Evolutionary conservation across 2,888 invertebrate species (phyloP).

Genomic region (Notocelia uddmanniana): DNA sequence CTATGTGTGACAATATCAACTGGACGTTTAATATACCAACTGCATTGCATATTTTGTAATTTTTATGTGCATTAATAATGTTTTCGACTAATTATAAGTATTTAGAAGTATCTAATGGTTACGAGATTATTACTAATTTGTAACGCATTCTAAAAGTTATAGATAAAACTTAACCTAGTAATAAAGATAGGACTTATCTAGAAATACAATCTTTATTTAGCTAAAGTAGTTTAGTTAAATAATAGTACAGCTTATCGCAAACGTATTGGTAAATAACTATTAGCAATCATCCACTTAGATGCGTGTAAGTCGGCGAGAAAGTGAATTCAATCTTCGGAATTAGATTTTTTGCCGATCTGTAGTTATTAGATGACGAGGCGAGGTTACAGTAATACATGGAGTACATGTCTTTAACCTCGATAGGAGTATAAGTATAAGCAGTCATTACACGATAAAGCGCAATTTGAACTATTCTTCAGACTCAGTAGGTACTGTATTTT

Average conservation of each 20-base stretch:
- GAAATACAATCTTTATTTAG: not conserved
- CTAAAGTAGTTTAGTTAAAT: not conserved
- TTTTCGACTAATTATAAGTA: not conserved
- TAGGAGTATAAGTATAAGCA: no score
- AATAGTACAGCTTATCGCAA: slow-evolving; percentile 9
- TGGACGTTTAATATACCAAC: no score
- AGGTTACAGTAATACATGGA: slow-evolving; percentile 4
- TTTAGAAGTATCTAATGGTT: not conserved
- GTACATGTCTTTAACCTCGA: not conserved
- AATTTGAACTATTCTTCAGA: no score
- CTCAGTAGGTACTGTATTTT: no score
- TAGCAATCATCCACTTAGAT: slow-evolving; percentile 36
- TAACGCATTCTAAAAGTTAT: not conserved
- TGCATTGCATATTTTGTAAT: no score
- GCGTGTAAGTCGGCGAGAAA: slow-evolving; percentile 40
- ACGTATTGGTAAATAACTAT: slow-evolving; percentile 20
- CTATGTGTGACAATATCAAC: no score
- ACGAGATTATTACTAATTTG: not conserved
- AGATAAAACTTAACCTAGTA: not conserved
- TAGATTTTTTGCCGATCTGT: slow-evolving; percentile 34
- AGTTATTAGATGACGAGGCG: slow-evolving; percentile 21
- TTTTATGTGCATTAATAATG: no score
- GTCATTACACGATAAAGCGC: no score
- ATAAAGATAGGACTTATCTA: not conserved
- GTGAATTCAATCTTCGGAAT: slow-evolving; percentile 36